Base-by-base conservation (phyloP, 1,140 invertebrate species). In the Trichonephila clavata region DNA sequence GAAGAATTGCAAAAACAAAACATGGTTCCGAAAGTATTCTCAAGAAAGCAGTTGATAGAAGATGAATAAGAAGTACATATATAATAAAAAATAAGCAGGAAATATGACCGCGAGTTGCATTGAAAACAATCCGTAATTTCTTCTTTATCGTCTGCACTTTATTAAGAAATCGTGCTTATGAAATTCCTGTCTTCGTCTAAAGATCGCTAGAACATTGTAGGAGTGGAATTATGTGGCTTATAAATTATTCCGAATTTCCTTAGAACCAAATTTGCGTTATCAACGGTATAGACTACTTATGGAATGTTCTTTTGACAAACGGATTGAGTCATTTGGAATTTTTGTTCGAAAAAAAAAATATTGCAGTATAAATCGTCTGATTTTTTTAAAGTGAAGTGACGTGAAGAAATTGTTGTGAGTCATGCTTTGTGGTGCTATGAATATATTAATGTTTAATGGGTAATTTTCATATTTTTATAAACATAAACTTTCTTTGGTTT, bases 151-250 rank as follows among this genome's bases (percentile, higher is more conserved):
- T 71, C 68, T 71, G 68, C 13, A 32, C 68, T 71, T 71, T 71
- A 71, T 71, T 71, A 71, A 71, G 68, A 71, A 71, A 71, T 71
- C 68, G 68, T 71, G 68, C 68, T 71, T 71, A 71, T 71, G 68
- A 71, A 71, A 71, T 24, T 71, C 24, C 68, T 71, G 68, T 32
- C 68, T 27, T 71, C 68, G 68, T 71, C 68, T 71, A 21, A 18
- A 63, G 61, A 63, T 63, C 61, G 0, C n/a, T 8, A n/a, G 68
- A 71, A 71, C 27, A 71, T 71, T 71, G 68, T 71, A 27, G 13
- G 68, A 71, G 27, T 71, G 68, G 10, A 71, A 18, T 71, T 71
- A 71, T 71, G 32, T 39, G 27, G 68, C 68, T 71, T n/a, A 71
- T 71, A 71, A 71, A 71, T 71, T 71, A 71, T 71, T 71, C 68